phyloP scores from a whole-genome alignment of 2,113 vertebrate genomes.

The Platichthys flesus region DNA sequence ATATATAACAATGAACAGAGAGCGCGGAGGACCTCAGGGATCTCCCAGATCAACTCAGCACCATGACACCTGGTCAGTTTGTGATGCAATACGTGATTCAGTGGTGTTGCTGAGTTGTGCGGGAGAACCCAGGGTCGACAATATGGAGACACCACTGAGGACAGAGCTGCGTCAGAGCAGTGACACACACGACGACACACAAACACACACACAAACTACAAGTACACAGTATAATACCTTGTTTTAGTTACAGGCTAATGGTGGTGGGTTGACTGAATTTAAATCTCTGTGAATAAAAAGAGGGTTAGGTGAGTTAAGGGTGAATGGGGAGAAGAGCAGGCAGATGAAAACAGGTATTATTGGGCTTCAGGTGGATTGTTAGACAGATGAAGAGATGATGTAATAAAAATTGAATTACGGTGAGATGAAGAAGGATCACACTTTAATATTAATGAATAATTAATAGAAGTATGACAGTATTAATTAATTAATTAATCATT shows the following conservation, averaged over 20 bases:
- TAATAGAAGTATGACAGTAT: background rate
- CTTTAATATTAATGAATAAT: slow-evolving; percentile 16
- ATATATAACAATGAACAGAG: slow-evolving; percentile 17
- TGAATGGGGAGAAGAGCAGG: slow-evolving; percentile 30
- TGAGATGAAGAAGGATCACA: slow-evolving; percentile 29
- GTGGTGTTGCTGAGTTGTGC: background rate
- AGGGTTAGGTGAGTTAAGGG: slow-evolving; percentile 55
- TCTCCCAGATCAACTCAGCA: slow-evolving; percentile 12
- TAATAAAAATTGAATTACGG: background rate
- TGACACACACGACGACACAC: background rate
- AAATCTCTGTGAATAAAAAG: slow-evolving; percentile 73
- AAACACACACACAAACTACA: slow-evolving; percentile 18
- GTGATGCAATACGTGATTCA: background rate
- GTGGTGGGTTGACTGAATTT: slow-evolving; percentile 70
- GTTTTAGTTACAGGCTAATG: slow-evolving; percentile 79
- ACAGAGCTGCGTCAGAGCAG: slow-evolving; percentile 17
- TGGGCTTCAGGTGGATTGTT: background rate
- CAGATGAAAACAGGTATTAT: slow-evolving; percentile 3
- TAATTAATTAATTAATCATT: slow-evolving; percentile 7
- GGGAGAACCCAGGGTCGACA: slow-evolving; percentile 25
- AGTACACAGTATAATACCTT: slow-evolving; percentile 70
- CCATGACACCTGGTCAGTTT: background rate
- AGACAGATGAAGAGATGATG: background rate
- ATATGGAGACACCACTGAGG: background rate
- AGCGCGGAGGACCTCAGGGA: slow-evolving; percentile 4